Base-by-base conservation (phyloP, 2,888 invertebrate genomes). In the Beris morrisii region DNA sequence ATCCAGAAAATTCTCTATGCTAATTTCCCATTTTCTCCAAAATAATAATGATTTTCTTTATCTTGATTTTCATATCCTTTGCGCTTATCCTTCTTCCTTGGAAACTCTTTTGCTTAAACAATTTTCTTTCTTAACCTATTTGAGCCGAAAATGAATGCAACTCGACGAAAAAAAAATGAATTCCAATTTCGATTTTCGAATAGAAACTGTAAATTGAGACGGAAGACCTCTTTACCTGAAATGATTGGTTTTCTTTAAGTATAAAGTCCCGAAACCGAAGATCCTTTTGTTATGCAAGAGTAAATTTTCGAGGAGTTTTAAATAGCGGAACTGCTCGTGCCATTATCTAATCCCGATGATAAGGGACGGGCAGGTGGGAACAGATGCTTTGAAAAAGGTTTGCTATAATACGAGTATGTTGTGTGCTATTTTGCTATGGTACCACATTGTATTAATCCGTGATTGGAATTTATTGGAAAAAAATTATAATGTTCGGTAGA, bases 261-360 rank as follows among this genome's bases (percentile, higher is more conserved):
- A 31, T 13, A 30, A 38, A 46, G 48, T 12, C n/a, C 46, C 58
- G 58, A 59, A 59, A 59, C 48, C 48, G 22, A 48, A 59, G 48
- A 59, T 59, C 58, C 58, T 59, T 59, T 59, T 59, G 58, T 59
- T 59, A 59, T 59, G 58, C 58, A 59, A 59, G 58, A 59, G n/a
- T 59, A 48, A 46, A 59, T 59, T 48, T 59, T 59, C 31, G 46
- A 59, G 58, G 48, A 46, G 58, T 48, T 46, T 46, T 59, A 59
- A 59, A 59, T 59, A 59, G 58, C 58, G 58, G 58, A 59, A 59
- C 58, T 59, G 48, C 58, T 59, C 58, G 58, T 59, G 58, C 58
- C 58, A 59, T 59, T 46, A 59, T 12, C 28, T 9, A 30, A 46
- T 13, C 31, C 48, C 31, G 53, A 53, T 30, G 30, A 53, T 22